Base-by-base conservation (phyloP, 2,888 invertebrate genomes). In the Caenorhabditis panamensis region DNA sequence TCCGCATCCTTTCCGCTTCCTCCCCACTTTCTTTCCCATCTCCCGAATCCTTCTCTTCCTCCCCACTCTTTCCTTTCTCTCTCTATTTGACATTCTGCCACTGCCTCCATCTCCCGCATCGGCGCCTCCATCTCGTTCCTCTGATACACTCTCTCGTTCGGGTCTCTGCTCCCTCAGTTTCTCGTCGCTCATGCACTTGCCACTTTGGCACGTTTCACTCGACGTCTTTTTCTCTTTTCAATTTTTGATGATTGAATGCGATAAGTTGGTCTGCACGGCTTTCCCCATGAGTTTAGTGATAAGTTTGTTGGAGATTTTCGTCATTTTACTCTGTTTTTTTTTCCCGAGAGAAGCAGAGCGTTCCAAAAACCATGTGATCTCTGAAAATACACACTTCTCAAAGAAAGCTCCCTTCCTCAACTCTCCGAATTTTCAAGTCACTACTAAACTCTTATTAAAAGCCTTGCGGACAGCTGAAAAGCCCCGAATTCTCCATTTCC, bases 161-260 rank as follows among this genome's bases (percentile, higher is more conserved):
- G 36, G 18, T 41, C 22, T 44, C 51, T 47, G 5, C 49, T 36
- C 36, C 37, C 31, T 31, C 16, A 26, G 9, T 62, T 54, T 62
- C 53, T 62, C 53, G 24, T 31, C 28, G 59, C 69, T 69, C 64
- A 31, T 75, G 75, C 75, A 75, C 75, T 75, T 75, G 66, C 66
- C 44, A 67, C 66, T 75, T 66, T 75, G 58, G 75, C 75, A 75
- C 75, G 75, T 75, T 75, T 75, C 75, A 75, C 61, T 66, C 31
- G 51, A 66, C 66, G 31, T n/a, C 36, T 11, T n/a, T 54, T n/a
- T 28, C 54, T 54, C 28, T 22, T n/a, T 54, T 28, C 41, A 3
- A 41, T 31, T 31, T 49, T 49, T 49, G 3, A 18, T 20, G n/a
- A 6, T 49, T 20, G 18, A 49, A 49, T 9, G 49, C 18, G 20